A percentile compares a stretch with the other conserved stretches of the same genome.
phyloP scores from a whole-genome alignment of 2,888 invertebrate genomes.

The Galeopsomyia nigrocyanea region DNA sequence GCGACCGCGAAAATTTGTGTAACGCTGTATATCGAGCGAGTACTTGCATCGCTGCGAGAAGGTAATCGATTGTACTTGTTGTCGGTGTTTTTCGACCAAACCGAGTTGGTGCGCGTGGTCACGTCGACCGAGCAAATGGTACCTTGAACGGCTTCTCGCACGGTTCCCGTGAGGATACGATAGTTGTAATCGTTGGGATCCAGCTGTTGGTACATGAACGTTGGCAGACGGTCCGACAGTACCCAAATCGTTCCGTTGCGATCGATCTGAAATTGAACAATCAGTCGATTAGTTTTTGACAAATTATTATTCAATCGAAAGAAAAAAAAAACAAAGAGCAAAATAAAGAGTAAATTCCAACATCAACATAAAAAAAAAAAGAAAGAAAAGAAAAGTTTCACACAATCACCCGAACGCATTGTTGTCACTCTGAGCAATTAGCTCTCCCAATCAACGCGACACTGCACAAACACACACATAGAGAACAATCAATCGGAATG shows the following conservation, averaged over 20 bases:
- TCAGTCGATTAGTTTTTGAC: no score
- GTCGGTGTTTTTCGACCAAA: neutral
- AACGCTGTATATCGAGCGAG: neutral
- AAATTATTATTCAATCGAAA: no score
- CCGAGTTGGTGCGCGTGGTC: conserved; percentile 19
- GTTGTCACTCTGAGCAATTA: no score
- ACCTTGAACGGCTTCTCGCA: conserved; percentile 78
- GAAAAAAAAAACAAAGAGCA: no score
- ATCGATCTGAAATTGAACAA: conserved; percentile 67
- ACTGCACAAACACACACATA: no score
- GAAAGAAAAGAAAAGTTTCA: no score
- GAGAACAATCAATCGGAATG: neutral
- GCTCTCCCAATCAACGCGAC: no score
- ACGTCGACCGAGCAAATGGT: conserved; percentile 74
- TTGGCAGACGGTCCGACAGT: conserved; percentile 79
- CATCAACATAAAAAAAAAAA: no score
- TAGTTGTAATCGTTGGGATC: conserved; percentile 78
- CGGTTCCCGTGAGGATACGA: conserved; percentile 78
- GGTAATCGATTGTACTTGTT: conserved; percentile 10
- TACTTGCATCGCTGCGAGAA: conserved; percentile 7
- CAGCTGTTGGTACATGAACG: conserved; percentile 78
- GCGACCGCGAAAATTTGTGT: neutral
- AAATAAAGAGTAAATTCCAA: no score
- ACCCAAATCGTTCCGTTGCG: conserved; percentile 80
- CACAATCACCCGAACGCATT: no score